Evolutionary conservation across 1,140 invertebrate species (phyloP).

Genomic region (Trinorchestia longiramus): DNA sequence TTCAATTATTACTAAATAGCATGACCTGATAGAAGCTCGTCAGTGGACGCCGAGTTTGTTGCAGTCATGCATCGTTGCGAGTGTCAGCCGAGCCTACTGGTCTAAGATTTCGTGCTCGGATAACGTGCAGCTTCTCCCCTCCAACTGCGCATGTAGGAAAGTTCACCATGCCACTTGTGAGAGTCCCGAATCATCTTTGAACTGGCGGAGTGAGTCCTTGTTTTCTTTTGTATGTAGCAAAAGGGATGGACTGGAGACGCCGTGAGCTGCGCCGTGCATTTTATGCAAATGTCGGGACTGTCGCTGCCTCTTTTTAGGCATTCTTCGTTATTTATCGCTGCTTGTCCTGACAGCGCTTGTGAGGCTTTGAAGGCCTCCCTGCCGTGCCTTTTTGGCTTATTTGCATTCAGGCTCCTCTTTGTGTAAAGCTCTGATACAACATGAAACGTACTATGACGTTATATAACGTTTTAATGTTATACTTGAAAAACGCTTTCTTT

Average conservation of each 20-base stretch:
- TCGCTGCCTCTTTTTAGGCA: not conserved
- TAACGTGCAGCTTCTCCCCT: not conserved
- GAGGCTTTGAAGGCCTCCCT: not conserved
- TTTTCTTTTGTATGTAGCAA: not conserved
- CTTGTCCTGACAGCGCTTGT: not conserved
- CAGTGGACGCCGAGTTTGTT: too few species aligned
- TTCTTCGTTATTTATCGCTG: not conserved
- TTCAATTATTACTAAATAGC: too few species aligned
- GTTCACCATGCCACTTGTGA: not conserved
- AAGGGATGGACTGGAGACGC: not conserved
- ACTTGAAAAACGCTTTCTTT: not conserved
- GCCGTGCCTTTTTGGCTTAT: not conserved
- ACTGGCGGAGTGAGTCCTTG: not conserved
- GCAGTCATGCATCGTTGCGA: too few species aligned
- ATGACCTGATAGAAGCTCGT: too few species aligned
- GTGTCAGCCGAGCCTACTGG: too few species aligned
- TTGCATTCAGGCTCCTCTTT: not conserved
- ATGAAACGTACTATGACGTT: not conserved
- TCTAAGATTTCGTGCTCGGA: not conserved
- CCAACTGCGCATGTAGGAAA: not conserved
- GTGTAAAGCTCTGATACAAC: not conserved
- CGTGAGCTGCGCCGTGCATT: not conserved
- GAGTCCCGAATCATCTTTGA: not conserved
- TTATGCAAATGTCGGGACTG: not conserved
- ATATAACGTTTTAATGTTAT: not conserved